These are phyloP conservation scores for Hypomecis atomaria DNA, from an alignment of 2,888 invertebrate genomes.

Conservation along the genomic window DNA sequence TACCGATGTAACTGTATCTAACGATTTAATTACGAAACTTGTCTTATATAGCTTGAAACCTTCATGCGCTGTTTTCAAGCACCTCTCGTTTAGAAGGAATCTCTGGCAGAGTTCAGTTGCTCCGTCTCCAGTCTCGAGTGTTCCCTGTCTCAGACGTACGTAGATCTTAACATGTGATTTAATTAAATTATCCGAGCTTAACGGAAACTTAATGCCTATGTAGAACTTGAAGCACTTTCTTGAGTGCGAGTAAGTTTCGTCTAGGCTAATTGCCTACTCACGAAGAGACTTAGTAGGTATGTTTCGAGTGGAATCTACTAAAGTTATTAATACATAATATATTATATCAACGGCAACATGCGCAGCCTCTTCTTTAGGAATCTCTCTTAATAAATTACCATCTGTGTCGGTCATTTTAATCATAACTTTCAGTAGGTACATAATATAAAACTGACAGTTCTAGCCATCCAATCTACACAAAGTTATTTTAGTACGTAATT, in stretches of 20 bases:
- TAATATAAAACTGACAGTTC: too few relatives aligned
- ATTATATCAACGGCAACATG: background rate
- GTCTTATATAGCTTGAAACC: background rate
- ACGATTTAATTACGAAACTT: background rate
- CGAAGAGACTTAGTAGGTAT: background rate
- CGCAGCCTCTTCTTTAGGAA: too few relatives aligned
- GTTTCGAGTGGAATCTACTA: background rate
- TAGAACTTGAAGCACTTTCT: constrained; percentile 16
- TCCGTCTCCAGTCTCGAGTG: constrained; percentile 26
- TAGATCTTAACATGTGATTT: constrained; percentile 27
- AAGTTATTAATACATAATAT: background rate
- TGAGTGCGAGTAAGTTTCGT: constrained; percentile 8
- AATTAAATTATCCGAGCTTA: constrained; percentile 29
- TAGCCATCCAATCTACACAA: too few relatives aligned
- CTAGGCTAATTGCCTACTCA: constrained; percentile 19
- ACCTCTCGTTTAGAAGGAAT: constrained; percentile 11
- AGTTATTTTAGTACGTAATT: too few relatives aligned
- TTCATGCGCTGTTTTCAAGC: constrained; percentile 14
- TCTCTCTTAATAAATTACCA: too few relatives aligned
- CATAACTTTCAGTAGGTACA: too few relatives aligned
- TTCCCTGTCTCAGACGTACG: constrained; percentile 23
- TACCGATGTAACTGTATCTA: background rate
- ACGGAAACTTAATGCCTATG: constrained; percentile 15
- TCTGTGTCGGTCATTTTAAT: too few relatives aligned
- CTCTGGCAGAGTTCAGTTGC: constrained; percentile 17